Percentiles rank a stretch among this genome's conserved stretches.
These are phyloP conservation scores for Cololabis saira DNA, from an alignment of 2,113 vertebrate genomes.

Conservation along the genomic window DNA sequence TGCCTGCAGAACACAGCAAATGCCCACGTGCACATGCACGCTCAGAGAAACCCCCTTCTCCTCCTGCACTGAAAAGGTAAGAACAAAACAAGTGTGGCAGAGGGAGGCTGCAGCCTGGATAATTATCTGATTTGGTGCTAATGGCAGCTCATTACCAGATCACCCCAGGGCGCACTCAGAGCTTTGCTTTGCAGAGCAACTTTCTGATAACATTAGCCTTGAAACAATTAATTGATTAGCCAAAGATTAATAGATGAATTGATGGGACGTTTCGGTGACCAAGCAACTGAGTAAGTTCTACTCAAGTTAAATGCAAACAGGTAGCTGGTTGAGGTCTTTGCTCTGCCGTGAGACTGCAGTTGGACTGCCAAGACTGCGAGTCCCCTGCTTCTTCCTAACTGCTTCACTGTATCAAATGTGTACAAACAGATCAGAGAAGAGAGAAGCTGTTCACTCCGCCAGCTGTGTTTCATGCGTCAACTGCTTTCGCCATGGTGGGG, in stretches of 20 bases:
- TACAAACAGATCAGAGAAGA: background rate
- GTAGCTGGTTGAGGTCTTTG: background rate
- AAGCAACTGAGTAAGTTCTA: background rate
- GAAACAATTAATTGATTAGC: slow-evolving; percentile 44
- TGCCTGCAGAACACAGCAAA: slow-evolving; percentile 4
- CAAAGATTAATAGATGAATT: slow-evolving; percentile 9
- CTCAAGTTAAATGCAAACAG: background rate
- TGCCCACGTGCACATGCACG: background rate
- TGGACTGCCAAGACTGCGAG: background rate
- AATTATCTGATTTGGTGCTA: slow-evolving; percentile 60
- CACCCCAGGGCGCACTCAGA: slow-evolving; percentile 36
- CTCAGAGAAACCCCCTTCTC: slow-evolving; percentile 7
- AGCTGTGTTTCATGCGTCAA: background rate
- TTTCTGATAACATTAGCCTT: slow-evolving; percentile 34
- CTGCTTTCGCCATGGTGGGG: background rate
- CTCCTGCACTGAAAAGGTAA: slow-evolving; percentile 34
- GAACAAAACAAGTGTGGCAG: slow-evolving; percentile 16
- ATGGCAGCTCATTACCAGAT: slow-evolving; percentile 56
- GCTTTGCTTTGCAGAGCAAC: slow-evolving; percentile 20
- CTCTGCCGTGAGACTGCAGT: background rate
- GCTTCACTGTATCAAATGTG: background rate
- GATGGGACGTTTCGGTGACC: slow-evolving; percentile 4
- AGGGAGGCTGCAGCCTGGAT: slow-evolving; percentile 32
- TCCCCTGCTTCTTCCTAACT: background rate
- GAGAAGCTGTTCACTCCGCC: background rate